These are phyloP conservation scores for Campoplex capitator DNA, from an alignment of 2,888 invertebrate genomes.

Conservation along the genomic window DNA sequence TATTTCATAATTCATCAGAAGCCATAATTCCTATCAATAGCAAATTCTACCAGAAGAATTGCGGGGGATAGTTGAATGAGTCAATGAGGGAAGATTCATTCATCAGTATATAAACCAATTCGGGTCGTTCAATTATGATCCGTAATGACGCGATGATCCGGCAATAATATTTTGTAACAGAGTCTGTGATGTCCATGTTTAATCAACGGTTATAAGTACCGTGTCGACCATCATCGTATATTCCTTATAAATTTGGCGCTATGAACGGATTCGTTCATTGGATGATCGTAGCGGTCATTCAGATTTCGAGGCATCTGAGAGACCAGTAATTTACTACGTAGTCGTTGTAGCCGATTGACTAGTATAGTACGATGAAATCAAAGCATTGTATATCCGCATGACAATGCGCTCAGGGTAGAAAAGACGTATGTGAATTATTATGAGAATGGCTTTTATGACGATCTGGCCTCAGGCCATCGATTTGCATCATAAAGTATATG, in stretches of 20 bases:
- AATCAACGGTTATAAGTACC: slow-evolving; percentile 22
- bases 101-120: background rate
- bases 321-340: slow-evolving; percentile 14
- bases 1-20: too few species aligned
- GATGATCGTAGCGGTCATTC: slow-evolving; percentile 60
- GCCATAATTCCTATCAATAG: background rate
- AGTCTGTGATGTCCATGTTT: slow-evolving; percentile 35
- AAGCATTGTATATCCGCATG: slow-evolving; percentile 24
- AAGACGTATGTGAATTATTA: background rate
- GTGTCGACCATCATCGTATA: slow-evolving; percentile 36
- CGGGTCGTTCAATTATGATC: background rate
- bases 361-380: slow-evolving; percentile 52
- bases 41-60: background rate
- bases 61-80: background rate
- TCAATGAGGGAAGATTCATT: background rate
- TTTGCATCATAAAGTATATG: slow-evolving; percentile 17
- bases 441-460: background rate
- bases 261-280: slow-evolving; percentile 30
- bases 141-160: slow-evolving; percentile 7
- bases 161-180: background rate
- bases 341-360: slow-evolving; percentile 50
- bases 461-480: slow-evolving; percentile 24
- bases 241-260: background rate
- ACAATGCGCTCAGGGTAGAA: background rate
- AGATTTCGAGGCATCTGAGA: slow-evolving; percentile 51